Percentiles rank a stretch among this genome's conserved stretches.
phyloP scores from a whole-genome alignment of 2,797 vertebrate genomes.

The Lagorchestes hirsutus region DNA sequence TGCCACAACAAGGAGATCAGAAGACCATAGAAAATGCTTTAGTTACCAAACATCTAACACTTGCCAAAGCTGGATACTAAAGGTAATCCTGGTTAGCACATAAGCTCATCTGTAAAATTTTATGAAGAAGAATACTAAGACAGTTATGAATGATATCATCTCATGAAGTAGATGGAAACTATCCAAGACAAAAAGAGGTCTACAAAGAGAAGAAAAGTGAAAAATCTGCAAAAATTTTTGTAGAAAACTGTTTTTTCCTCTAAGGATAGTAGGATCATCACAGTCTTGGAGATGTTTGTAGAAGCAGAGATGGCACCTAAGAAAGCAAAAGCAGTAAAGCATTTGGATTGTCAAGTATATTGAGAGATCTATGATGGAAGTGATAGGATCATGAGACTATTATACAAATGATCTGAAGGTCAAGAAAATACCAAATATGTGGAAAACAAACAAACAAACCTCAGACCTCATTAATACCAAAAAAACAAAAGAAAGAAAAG shows the following conservation, averaged over 20 bases:
- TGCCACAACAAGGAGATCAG: background rate
- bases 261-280: background rate
- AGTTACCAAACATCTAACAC: background rate
- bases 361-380: background rate
- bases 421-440: background rate
- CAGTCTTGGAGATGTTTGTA: background rate
- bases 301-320: background rate
- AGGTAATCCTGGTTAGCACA: background rate
- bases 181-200: background rate
- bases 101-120: background rate
- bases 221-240: background rate
- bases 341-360: background rate
- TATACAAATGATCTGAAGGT: background rate
- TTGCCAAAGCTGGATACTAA: background rate
- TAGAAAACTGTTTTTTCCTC: background rate
- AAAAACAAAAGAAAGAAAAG: too few relatives aligned
- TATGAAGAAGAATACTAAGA: too few relatives aligned
- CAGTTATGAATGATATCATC: too few relatives aligned
- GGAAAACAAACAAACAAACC: background rate
- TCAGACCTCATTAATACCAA: background rate
- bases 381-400: background rate
- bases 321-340: background rate
- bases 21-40: background rate
- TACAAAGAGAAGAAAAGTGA: too few relatives aligned
- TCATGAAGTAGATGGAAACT: too few relatives aligned